Conservation (phyloP, 2,888 invertebrate species). For the Oligia latruncula region DNA sequence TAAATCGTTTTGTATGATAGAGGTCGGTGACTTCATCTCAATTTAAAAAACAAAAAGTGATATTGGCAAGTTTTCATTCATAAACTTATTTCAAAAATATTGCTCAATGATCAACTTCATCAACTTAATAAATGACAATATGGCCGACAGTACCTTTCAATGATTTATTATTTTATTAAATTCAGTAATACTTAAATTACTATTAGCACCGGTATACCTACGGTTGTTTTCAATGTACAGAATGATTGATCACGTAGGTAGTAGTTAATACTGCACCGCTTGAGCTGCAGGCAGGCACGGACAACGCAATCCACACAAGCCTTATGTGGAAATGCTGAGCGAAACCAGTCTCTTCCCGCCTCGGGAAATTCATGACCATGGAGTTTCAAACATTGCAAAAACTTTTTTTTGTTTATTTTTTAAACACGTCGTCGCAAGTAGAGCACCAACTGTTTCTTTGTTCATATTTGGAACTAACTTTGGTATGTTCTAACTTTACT, state of each 20-base stretch:
- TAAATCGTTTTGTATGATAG: neutral
- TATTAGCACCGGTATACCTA: conserved; percentile 29
- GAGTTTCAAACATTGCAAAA: conserved; percentile 53
- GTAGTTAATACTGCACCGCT: conserved; percentile 67
- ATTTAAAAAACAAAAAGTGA: neutral
- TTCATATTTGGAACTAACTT: conserved; percentile 22
- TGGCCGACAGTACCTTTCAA: neutral
- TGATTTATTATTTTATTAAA: conserved; percentile 13
- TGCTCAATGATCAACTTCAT: neutral
- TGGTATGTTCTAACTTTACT: conserved; percentile 75
- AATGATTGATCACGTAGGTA: conserved; percentile 76
- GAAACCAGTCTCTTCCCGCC: conserved; percentile 80
- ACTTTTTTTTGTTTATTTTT: conserved; percentile 13
- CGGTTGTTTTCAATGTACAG: conserved; percentile 53
- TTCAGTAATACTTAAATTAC: conserved; percentile 28
- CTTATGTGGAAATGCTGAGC: conserved; percentile 81
- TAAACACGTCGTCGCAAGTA: conserved; percentile 27
- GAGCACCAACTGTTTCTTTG: conserved; percentile 31
- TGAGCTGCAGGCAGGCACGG: conserved; percentile 64
- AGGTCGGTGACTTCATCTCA: neutral
- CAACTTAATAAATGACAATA: neutral
- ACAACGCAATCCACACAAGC: conserved; percentile 72
- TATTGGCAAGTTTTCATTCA: neutral
- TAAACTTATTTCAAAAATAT: neutral
- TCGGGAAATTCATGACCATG: conserved; percentile 75